These are phyloP conservation scores for Bicyclus anynana DNA, from an alignment of 1,140 invertebrate species.

Conservation along the genomic window DNA sequence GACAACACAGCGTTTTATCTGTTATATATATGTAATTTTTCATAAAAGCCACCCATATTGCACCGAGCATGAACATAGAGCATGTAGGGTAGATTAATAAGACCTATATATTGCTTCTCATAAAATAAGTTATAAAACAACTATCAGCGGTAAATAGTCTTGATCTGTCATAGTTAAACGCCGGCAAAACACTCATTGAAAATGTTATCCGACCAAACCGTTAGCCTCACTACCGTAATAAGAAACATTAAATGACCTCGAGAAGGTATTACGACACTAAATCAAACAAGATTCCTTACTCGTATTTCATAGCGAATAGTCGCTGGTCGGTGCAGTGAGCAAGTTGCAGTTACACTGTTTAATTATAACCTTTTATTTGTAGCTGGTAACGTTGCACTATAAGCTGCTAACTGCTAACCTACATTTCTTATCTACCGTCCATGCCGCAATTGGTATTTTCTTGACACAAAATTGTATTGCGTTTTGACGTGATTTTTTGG, in stretches of 20 bases:
- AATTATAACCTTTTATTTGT: slow-evolving; percentile 19
- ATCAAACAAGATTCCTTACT: slow-evolving; percentile 20
- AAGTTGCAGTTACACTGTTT: slow-evolving; percentile 13
- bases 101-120: too few relatives aligned
- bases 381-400: slow-evolving; percentile 13
- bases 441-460: slow-evolving; percentile 18
- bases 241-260: slow-evolving; percentile 12
- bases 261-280: slow-evolving; percentile 17
- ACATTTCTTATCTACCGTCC: slow-evolving; percentile 36
- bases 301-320: slow-evolving; percentile 20
- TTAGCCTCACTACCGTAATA: slow-evolving; percentile 17
- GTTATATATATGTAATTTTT: too few relatives aligned
- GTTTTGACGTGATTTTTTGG: too few relatives aligned
- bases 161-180: neutral
- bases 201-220: neutral
- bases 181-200: neutral
- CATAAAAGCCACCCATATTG: too few relatives aligned
- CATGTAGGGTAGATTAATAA: too few relatives aligned
- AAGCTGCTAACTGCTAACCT: slow-evolving; percentile 40
- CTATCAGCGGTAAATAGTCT: neutral
- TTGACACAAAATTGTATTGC: slow-evolving; percentile 11
- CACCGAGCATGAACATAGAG: too few relatives aligned
- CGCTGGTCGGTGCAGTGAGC: neutral
- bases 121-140: too few relatives aligned
- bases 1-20: too few relatives aligned